phyloP scores from a whole-genome alignment of 2,888 invertebrate species.

The Cordilura impudica region DNA sequence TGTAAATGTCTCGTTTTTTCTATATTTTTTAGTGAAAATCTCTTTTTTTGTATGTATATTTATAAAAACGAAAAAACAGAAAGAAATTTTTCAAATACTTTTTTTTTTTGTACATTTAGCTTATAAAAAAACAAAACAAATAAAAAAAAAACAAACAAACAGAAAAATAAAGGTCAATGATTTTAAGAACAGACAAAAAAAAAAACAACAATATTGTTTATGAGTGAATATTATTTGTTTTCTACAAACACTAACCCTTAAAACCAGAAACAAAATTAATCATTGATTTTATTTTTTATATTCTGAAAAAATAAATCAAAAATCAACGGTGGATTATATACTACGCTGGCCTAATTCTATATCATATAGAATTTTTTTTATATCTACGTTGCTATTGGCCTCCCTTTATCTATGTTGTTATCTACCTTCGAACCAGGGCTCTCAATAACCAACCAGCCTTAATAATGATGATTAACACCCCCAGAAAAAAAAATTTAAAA shows the following conservation, averaged over 20 bases:
- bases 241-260: not conserved
- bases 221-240: not conserved
- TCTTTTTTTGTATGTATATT: conserved; percentile 49
- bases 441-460: not conserved
- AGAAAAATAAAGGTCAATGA: conserved; percentile 75
- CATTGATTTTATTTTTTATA: conserved; percentile 29
- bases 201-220: conserved; percentile 3
- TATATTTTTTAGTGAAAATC: conserved; percentile 35
- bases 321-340: conserved; percentile 32
- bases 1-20: conserved; percentile 51
- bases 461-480: not conserved
- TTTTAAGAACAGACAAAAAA: conserved; percentile 62
- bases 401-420: conserved; percentile 6
- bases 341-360: conserved; percentile 7
- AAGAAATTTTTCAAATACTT: conserved; percentile 12
- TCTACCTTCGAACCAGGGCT: conserved; percentile 58
- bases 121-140: conserved; percentile 57
- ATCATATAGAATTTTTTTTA: not conserved
- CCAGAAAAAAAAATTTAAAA: not conserved
- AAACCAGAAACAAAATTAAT: conserved; percentile 3
- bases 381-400: not conserved
- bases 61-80: conserved; percentile 48
- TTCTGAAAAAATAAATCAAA: not conserved
- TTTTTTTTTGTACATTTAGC: conserved; percentile 53
- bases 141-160: too few species aligned